Percentiles rank a stretch among this genome's conserved stretches.
Conservation (phyloP, 2,113 vertebrate species). For the Calonectris borealis region DNA sequence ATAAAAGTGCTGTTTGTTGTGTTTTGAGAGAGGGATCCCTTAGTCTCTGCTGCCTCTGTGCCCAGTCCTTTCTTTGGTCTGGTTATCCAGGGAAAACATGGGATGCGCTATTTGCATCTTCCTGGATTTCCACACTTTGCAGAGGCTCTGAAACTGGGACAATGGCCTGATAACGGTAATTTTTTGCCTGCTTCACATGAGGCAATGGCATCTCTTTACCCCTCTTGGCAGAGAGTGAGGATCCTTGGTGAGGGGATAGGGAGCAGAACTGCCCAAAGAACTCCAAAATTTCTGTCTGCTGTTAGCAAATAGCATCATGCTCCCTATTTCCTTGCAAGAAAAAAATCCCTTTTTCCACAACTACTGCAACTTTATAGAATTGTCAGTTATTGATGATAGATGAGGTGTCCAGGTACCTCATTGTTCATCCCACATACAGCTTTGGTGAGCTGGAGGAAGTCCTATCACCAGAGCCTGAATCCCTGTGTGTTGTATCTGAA, state of each 20-base stretch:
- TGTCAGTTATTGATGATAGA: not conserved
- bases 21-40: not conserved
- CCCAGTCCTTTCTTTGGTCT: not conserved
- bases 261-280: not conserved
- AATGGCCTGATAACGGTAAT: not conserved
- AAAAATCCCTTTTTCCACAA: not conserved
- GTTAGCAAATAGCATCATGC: not conserved
- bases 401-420: not conserved
- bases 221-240: not conserved
- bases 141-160: slow-evolving; percentile 10
- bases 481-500: slow-evolving; percentile 44
- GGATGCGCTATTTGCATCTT: not conserved
- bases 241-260: not conserved
- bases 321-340: slow-evolving; percentile 6
- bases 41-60: slow-evolving; percentile 21
- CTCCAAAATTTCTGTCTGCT: not conserved
- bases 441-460: not conserved
- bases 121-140: not conserved
- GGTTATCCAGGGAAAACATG: not conserved
- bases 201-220: not conserved
- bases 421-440: not conserved
- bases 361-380: not conserved
- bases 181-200: not conserved
- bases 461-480: slow-evolving; percentile 52
- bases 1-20: not conserved